Evolutionary conservation across 2,888 invertebrate species (phyloP), one percentile per base, ranked within the genome.

Genomic region (Syrista parreyssii): DNA sequence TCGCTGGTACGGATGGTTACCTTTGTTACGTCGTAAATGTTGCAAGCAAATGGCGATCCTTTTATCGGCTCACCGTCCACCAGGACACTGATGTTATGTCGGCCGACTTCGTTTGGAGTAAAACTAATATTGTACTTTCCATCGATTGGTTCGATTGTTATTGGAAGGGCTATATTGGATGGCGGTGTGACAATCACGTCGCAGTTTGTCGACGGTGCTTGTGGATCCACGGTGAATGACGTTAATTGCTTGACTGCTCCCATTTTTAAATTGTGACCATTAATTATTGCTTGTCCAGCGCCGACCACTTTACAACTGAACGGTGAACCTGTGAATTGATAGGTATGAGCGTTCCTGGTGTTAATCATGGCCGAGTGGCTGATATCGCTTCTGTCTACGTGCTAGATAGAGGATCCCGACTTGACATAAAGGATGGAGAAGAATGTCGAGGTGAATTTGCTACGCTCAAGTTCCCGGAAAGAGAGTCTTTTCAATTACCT

Each of bases 41-140:
- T 98, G 91, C 98, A 98, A 32, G 96, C 96, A 91, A 98, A 98
- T 0, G 98, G 98, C 32, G 98, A 98, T 1, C 98, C 98, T 79
- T 95, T 96, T 4, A 98, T 96, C 76, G 96, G 96, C 82, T 97
- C 95, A 55, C 96, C 96, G 77, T 96, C 97, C 75, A 97, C 94
- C 34, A 96, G 94, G 35, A 98, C 95, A 80, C 96, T 95, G 69
- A 98, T 94, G 80, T 95, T 95, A 91, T 98, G 98, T 0, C 98
- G 94, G 0, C 98, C 98, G 31, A 98, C 98, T 84, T 96, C 96
- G 80, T 94, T 95, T 0, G 98, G 98, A 0, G 95, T 95, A 90
- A 98, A 98, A 35, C 95, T 93, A 12, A 96, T 96, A 6, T 95
- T 94, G 90, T 96, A 95, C n/a, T 94, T 94, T 4, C 93, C 93